These are phyloP conservation scores for Ceryle rudis DNA, from an alignment of 2,797 vertebrate species.

Conservation along the genomic window DNA sequence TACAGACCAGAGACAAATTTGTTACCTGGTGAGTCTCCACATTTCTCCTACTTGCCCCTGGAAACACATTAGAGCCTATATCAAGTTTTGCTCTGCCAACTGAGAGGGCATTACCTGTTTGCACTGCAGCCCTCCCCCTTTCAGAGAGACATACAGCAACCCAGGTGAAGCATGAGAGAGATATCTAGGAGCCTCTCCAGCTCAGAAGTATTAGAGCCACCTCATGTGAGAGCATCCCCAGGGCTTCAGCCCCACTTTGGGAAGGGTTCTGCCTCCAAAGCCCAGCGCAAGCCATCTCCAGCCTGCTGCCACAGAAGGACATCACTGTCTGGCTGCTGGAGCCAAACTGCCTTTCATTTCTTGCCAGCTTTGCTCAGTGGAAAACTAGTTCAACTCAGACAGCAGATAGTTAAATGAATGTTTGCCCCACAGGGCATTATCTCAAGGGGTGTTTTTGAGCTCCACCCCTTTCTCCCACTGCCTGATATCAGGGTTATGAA, in stretches of 20 bases:
- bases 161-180: background rate
- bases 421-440: background rate
- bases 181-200: background rate
- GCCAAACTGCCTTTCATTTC: background rate
- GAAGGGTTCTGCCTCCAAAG: background rate
- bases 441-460: background rate
- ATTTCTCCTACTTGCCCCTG: background rate
- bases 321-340: background rate
- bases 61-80: fast-evolving
- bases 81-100: background rate
- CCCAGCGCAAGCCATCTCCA: background rate
- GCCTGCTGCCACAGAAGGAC: background rate
- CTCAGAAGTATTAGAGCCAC: background rate
- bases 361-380: background rate
- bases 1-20: background rate
- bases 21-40: background rate
- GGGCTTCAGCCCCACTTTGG: background rate
- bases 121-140: background rate
- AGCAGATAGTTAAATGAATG: background rate
- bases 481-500: fast-evolving
- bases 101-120: background rate
- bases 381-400: background rate
- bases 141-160: background rate
- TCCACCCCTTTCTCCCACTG: background rate
- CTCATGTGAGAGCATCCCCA: background rate